Conservation (phyloP, 2,888 invertebrate genomes). For the Lasioglossum morio region DNA sequence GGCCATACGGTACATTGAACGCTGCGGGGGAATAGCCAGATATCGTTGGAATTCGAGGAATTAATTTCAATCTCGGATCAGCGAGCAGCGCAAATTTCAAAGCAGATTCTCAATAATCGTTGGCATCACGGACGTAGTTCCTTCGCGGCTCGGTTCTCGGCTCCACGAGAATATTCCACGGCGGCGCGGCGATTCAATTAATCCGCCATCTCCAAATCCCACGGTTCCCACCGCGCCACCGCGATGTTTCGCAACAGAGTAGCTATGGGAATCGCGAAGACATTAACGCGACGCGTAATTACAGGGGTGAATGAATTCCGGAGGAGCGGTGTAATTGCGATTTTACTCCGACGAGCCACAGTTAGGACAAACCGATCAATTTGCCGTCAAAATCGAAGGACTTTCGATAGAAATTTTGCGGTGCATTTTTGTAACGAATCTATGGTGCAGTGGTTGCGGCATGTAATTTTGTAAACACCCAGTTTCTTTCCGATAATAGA, state of each 20-base stretch:
- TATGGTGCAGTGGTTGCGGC: too few relatives aligned
- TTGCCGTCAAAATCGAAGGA: too few relatives aligned
- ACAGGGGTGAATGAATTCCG: conserved; percentile 22
- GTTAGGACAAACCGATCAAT: too few relatives aligned
- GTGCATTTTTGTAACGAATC: too few relatives aligned
- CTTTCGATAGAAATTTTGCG: neutral
- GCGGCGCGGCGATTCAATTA: conserved; percentile 29
- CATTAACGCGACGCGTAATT: conserved; percentile 35
- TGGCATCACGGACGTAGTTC: neutral
- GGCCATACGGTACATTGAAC: too few relatives aligned
- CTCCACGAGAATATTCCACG: conserved; percentile 28
- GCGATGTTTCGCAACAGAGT: conserved; percentile 39
- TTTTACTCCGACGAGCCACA: neutral
- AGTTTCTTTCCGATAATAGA: too few relatives aligned
- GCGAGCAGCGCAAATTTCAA: conserved; percentile 21
- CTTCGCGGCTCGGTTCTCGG: neutral
- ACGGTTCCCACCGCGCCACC: conserved; percentile 9
- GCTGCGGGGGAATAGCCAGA: neutral
- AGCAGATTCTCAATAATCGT: conserved; percentile 6
- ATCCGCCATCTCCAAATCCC: conserved; percentile 34
- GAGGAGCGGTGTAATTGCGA: neutral
- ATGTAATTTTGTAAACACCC: too few relatives aligned
- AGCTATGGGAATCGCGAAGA: conserved; percentile 38
- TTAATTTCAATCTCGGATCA: conserved; percentile 16
- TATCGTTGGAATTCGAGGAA: neutral